Percentiles rank a stretch among this genome's conserved stretches.
Conservation (phyloP, 2,888 invertebrate species). For the Cyrtodaria siliqua region DNA sequence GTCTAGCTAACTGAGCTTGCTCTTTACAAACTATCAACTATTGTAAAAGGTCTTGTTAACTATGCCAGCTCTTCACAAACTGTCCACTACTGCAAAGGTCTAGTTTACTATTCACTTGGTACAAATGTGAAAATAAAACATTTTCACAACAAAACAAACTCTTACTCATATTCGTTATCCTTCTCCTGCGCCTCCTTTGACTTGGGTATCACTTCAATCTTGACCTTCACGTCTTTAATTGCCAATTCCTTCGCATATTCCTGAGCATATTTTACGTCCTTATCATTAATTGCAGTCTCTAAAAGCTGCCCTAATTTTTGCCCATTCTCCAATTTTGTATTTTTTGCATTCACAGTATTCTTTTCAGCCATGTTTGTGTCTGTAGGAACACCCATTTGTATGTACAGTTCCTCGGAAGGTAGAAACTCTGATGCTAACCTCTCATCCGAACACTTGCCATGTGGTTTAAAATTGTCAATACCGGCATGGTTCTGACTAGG, state of each 20-base stretch:
- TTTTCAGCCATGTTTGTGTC: constrained; percentile 29
- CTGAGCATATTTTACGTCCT: constrained; percentile 63
- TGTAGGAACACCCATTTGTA: constrained; percentile 48
- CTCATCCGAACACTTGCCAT: constrained; percentile 4
- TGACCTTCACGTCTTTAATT: constrained; percentile 52
- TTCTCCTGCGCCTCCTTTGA: constrained; percentile 26
- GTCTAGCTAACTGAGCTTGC: too few species aligned
- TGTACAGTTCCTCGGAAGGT: constrained; percentile 33
- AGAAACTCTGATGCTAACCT: constrained; percentile 37
- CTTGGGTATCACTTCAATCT: constrained; percentile 54
- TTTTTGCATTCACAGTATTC: constrained; percentile 13
- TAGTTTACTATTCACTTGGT: too few species aligned
- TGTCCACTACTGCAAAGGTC: too few species aligned
- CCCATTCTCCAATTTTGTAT: constrained; percentile 41
- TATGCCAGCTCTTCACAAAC: too few species aligned
- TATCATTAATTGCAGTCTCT: constrained; percentile 67
- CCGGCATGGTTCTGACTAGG: too few species aligned
- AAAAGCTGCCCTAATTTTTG: constrained; percentile 52
- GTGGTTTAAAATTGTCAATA: too few species aligned
- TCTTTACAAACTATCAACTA: too few species aligned
- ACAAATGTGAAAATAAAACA: not conserved
- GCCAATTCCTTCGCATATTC: constrained; percentile 65
- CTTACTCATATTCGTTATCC: constrained; percentile 65
- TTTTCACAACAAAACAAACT: constrained; percentile 2
- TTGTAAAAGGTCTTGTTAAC: too few species aligned